A percentile compares a stretch with the other conserved stretches of the same genome.
Evolutionary conservation across 2,888 invertebrate genomes (phyloP).

Genomic region (Amphipyra berbera): DNA sequence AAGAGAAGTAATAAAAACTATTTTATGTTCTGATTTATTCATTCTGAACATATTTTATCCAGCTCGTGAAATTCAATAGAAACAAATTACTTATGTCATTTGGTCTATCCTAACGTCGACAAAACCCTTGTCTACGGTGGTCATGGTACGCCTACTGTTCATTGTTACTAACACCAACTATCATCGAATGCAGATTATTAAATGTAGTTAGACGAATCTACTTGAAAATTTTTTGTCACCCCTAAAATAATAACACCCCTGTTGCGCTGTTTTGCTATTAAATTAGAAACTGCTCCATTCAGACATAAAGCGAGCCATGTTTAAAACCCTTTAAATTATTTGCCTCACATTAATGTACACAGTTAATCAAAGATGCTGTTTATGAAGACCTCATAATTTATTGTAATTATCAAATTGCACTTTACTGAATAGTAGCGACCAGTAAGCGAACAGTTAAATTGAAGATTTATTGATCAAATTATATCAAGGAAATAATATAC

Average conservation of each 20-base stretch:
- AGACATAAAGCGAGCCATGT: slow-evolving; percentile 32
- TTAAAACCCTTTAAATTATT: slow-evolving; percentile 47
- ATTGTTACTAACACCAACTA: no score
- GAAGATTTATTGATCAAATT: slow-evolving; percentile 28
- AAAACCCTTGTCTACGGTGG: no score
- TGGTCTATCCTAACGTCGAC: no score
- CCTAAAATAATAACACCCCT: slow-evolving; percentile 40
- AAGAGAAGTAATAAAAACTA: not conserved
- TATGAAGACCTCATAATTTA: slow-evolving; percentile 37
- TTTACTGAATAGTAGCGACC: slow-evolving; percentile 22
- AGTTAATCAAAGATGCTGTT: slow-evolving; percentile 47
- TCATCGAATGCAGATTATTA: no score
- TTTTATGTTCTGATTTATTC: not conserved
- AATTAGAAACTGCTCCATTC: slow-evolving; percentile 37
- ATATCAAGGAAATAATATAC: slow-evolving; percentile 1
- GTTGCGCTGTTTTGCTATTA: slow-evolving; percentile 52
- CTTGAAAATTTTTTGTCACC: slow-evolving; percentile 14
- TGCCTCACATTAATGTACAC: slow-evolving; percentile 35
- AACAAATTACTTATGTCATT: no score
- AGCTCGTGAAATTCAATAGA: no score
- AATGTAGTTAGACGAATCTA: not conserved
- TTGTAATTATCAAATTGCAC: slow-evolving; percentile 36
- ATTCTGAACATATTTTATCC: not conserved
- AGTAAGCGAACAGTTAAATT: slow-evolving; percentile 20
- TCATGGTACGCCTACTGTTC: no score